Evolutionary conservation across 1,140 invertebrate genomes (phyloP), one percentile per base, ranked within the genome.

Genomic region (Drosophila rhopaloa): DNA sequence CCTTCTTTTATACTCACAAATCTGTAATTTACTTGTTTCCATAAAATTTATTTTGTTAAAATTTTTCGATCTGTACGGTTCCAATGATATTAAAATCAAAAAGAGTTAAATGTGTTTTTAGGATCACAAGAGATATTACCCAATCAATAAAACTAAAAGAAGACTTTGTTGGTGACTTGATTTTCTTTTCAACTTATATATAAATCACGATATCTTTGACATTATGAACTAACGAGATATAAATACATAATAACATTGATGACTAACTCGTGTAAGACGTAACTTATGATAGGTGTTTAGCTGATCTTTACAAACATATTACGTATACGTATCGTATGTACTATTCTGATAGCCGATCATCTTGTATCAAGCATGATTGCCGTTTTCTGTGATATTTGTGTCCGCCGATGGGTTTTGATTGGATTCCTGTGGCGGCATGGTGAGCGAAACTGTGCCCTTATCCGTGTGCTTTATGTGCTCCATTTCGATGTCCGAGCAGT

Each of bases 401-500:
- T 84, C 76, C 43, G 51, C 57, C 16, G 72, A 38, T 67, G 70
- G 48, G 41, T 54, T 57, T 55, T 62, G 65, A 27, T 47, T 57
- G 24, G 72, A 27, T 24, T 83, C 76, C 54, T 71, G 65, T 9
- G 79, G 13, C 32, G 74, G 75, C 40, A 75, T 70, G 19, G 56
- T 70, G 38, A 86, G 75, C 48, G 58, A 60, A 10, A 79, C 74
- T 37, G 79, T 51, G 29, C 62, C 47, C 47, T 76, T 65, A 16
- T 80, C 57, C 55, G 82, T 70, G 14, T 72, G 66, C 58, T 91
- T 91, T 7, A 91, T 82, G 50, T 91, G 81, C 54, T 91, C 91
- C 85, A 92, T 83, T 90, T 92, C 91, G 43, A 92, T 92, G 38
- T 92, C 91, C 8, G 91, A 92, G 54, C 91, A 91, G 72, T 91